Conservation (phyloP, 2,888 invertebrate species). For the Dione vanillae region DNA sequence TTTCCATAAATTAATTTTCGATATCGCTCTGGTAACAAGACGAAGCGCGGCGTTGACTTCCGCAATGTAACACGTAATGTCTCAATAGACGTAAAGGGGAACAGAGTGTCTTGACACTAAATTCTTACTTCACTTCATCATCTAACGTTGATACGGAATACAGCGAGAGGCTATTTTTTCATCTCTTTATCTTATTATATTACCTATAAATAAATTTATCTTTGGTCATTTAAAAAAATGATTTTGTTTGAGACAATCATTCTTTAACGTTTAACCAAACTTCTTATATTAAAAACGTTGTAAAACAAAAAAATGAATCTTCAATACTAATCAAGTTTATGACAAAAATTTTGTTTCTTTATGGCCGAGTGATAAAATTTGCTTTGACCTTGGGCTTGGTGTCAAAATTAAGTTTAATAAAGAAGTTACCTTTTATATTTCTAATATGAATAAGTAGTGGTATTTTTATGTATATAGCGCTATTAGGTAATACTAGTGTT, state of each 20-base stretch:
- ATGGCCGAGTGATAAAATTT: neutral
- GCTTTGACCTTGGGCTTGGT: conserved; percentile 5
- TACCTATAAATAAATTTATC: no score
- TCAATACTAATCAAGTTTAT: conserved; percentile 22
- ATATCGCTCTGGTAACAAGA: neutral
- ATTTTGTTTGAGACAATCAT: neutral
- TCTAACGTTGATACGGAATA: no score
- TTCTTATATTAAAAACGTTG: neutral
- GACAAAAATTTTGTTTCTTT: conserved; percentile 12
- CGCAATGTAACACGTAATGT: no score
- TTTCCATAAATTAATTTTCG: neutral
- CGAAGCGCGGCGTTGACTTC: neutral
- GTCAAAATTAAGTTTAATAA: neutral
- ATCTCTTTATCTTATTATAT: no score
- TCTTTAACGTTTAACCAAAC: neutral
- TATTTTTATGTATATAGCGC: no score
- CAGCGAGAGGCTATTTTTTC: no score
- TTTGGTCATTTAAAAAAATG: neutral
- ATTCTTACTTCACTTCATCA: no score
- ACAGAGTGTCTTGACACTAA: no score
- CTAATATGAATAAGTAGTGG: no score
- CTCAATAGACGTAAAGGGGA: no score
- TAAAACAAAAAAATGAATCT: conserved; percentile 18
- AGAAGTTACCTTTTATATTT: neutral
- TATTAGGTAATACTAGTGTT: no score